These are phyloP conservation scores for Melanotaenia pygmaea DNA, from an alignment of 2,797 vertebrate species.

Conservation along the genomic window DNA sequence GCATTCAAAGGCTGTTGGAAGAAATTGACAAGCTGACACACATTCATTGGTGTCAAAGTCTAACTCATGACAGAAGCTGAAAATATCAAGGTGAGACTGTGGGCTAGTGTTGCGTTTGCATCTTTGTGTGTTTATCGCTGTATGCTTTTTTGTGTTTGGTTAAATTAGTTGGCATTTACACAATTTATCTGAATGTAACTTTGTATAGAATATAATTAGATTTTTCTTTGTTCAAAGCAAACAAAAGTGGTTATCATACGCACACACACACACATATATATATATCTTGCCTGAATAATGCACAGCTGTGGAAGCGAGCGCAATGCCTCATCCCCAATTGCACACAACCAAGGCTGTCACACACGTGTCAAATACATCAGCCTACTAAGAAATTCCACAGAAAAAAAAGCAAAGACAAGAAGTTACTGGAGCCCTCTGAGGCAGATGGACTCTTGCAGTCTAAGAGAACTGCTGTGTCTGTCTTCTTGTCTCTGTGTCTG, in stretches of 20 bases:
- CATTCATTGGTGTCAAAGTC: slow-evolving; percentile 85
- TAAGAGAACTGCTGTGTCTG: slow-evolving; percentile 67
- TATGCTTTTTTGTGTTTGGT: slow-evolving; percentile 38
- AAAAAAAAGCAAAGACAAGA: slow-evolving; percentile 75
- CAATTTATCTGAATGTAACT: slow-evolving; percentile 31
- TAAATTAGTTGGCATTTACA: slow-evolving; percentile 33
- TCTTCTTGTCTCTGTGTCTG: slow-evolving; percentile 67
- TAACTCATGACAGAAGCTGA: slow-evolving; percentile 83
- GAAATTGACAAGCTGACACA: slow-evolving; percentile 83
- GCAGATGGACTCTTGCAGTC: slow-evolving; percentile 75
- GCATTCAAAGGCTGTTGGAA: slow-evolving; percentile 76
- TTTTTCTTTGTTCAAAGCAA: slow-evolving; percentile 49
- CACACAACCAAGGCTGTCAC: slow-evolving; percentile 85
- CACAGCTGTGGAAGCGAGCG: slow-evolving; percentile 82
- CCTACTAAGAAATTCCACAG: slow-evolving; percentile 87
- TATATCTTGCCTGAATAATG: slow-evolving; percentile 73
- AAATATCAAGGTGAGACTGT: slow-evolving; percentile 84
- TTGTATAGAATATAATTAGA: slow-evolving; percentile 44
- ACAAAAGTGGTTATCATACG: slow-evolving; percentile 32
- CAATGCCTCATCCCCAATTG: slow-evolving; percentile 79
- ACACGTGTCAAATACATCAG: slow-evolving; percentile 91
- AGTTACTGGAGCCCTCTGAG: slow-evolving; percentile 74
- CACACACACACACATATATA: slow-evolving; percentile 40
- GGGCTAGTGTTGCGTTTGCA: slow-evolving; percentile 60
- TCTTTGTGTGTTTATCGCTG: slow-evolving; percentile 44